Base-by-base conservation (phyloP, 1,140 invertebrate species). In the Chymomyza costata region DNA sequence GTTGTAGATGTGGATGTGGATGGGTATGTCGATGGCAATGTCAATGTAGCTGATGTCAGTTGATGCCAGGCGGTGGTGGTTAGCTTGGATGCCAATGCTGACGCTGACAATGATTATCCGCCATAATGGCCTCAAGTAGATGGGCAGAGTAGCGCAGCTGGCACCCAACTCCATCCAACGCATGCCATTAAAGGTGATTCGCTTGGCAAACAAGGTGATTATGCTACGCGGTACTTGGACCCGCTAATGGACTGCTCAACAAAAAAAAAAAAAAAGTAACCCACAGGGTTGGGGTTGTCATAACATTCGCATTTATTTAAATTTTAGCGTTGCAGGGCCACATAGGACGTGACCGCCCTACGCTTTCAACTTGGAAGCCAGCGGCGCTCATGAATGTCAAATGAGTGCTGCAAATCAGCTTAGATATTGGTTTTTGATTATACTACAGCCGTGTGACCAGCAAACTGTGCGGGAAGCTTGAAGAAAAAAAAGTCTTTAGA, bases 361-460 rank as follows among this genome's bases (percentile, higher is more conserved):
- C 43, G 17, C 25, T 46, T 55, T 58, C 25, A 58, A 46, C 32
- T 6, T 7, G 16, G 11, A 37, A 17, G 15, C 14, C 13, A 13
- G 15, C 32, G 47, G 31, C 44, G 40, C 35, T 76, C 66, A 78
- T 78, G 58, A 78, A 78, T 78, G 66, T 62, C 71, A 62, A 69
- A 78, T 76, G 66, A 62, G 15, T n/a, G 30, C 8, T 50, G 25
- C 38, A 62, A 65, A 78, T 71, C 65, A 64, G 58, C 54, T 55
- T 51, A 51, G 55, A 66, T 78, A 80, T 78, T 80, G 67, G 58
- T 55, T 67, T 80, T 80, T 73, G 58, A 80, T 80, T 78, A 71
- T 71, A 30, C 41, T 37, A 11, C 14, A n/a, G n/a, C n/a, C n/a
- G n/a, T n/a, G n/a, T n/a, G n/a, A n/a, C n/a, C n/a, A n/a, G n/a